Evolutionary conservation across 2,113 vertebrate genomes (phyloP).

Genomic region (Poecile atricapillus): DNA sequence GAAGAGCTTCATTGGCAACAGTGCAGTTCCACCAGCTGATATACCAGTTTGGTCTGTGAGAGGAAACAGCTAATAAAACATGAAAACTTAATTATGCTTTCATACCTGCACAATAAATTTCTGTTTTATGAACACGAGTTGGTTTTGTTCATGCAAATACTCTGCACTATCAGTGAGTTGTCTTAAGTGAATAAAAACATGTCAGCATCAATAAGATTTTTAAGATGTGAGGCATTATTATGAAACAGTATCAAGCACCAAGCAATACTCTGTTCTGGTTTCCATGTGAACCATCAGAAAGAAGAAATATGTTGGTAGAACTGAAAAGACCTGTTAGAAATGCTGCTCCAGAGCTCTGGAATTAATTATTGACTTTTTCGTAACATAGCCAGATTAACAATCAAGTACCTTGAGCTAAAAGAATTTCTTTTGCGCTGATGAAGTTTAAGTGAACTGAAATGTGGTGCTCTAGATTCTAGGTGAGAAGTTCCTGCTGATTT

Average conservation of each 20-base stretch:
- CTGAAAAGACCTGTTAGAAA: not conserved
- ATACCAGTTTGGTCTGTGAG: not conserved
- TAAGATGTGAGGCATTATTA: not conserved
- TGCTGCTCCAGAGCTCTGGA: not conserved
- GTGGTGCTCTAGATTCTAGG: not conserved
- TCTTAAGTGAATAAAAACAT: not conserved
- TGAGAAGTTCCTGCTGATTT: constrained; percentile 19
- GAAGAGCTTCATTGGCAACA: not conserved
- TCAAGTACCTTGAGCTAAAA: not conserved
- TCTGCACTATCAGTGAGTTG: not conserved
- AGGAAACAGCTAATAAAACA: not conserved
- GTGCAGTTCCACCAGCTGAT: not conserved
- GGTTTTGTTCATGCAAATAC: not conserved
- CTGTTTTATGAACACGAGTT: not conserved
- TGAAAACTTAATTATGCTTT: constrained; percentile 11
- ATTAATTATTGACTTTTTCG: constrained; percentile 2
- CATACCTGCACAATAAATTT: not conserved
- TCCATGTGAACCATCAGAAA: not conserved
- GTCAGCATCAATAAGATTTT: not conserved
- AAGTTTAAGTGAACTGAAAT: not conserved
- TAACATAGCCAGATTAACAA: not conserved
- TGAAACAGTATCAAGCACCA: not conserved
- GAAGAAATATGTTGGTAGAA: not conserved
- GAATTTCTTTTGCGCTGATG: not conserved
- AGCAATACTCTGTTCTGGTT: not conserved